phyloP scores from a whole-genome alignment of 92 coral and sea anemone species.

The Palythoa grandiflora region DNA sequence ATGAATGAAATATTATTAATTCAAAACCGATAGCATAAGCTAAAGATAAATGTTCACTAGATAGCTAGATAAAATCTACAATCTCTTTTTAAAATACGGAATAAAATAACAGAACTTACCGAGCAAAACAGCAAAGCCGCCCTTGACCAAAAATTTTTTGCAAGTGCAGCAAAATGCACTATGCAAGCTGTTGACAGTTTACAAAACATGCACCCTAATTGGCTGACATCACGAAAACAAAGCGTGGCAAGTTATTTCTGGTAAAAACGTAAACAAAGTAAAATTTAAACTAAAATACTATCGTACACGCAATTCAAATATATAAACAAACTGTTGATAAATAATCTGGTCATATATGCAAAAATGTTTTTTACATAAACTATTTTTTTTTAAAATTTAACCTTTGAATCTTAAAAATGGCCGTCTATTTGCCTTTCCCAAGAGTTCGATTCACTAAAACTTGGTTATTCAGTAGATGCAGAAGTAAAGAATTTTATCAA shows the following conservation, averaged over 20 bases:
- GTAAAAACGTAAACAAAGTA: not conserved
- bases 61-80: too few relatives aligned
- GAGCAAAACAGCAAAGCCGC: slow-evolving; percentile 12
- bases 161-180: not conserved
- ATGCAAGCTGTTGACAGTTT: not conserved
- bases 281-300: not conserved
- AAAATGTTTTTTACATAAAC: too few relatives aligned
- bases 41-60: too few relatives aligned
- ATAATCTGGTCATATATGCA: not conserved
- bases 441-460: too few relatives aligned
- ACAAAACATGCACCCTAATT: not conserved
- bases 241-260: not conserved
- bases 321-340: not conserved
- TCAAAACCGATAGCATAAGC: too few relatives aligned
- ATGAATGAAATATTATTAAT: too few relatives aligned
- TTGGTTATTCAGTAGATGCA: too few relatives aligned
- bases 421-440: too few relatives aligned
- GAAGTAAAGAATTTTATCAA: too few relatives aligned
- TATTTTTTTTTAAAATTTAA: too few relatives aligned
- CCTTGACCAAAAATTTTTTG: not conserved
- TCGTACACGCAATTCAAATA: too few relatives aligned
- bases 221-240: not conserved
- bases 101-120: not conserved
- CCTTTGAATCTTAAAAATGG: too few relatives aligned
- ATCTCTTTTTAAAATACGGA: not conserved